phyloP scores from a whole-genome alignment of 2,888 invertebrate species.

The Imbricaverruca yamaguchii region DNA sequence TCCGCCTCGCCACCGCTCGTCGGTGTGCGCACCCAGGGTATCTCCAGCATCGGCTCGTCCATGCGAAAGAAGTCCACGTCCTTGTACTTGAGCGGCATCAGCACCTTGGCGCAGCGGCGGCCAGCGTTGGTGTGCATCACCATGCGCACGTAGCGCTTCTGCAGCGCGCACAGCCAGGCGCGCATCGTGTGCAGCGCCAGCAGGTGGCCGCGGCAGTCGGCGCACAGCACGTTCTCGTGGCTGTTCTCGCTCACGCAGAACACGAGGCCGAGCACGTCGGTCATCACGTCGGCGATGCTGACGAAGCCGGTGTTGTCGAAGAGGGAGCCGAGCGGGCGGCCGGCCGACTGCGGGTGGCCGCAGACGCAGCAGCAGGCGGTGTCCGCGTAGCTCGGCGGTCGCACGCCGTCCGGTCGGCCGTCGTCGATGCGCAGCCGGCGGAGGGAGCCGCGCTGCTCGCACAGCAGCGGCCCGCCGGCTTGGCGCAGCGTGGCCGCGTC shows the following conservation, averaged over 20 bases:
- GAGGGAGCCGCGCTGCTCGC: background rate
- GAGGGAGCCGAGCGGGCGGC: background rate
- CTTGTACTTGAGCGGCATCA: background rate
- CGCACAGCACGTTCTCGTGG: background rate
- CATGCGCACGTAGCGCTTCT: background rate
- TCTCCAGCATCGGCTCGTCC: background rate
- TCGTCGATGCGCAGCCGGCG: background rate
- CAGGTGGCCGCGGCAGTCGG: background rate
- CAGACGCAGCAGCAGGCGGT: background rate
- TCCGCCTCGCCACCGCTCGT: too few species aligned
- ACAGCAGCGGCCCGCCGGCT: background rate
- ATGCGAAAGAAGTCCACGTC: background rate
- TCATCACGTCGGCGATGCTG: slow-evolving; percentile 1
- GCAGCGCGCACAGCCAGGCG: background rate
- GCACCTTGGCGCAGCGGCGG: background rate
- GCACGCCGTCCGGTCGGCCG: background rate
- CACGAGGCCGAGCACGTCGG: background rate
- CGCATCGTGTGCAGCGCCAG: slow-evolving; percentile 16
- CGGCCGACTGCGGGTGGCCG: background rate
- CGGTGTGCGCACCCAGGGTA: background rate
- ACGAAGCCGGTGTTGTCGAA: slow-evolving; percentile 9
- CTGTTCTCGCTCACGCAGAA: background rate
- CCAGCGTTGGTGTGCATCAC: background rate
- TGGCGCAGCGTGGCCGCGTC: background rate
- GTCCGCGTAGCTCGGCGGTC: background rate